Evolutionary conservation across 2,888 invertebrate genomes (phyloP).

Genomic region (Elysia crispata): DNA sequence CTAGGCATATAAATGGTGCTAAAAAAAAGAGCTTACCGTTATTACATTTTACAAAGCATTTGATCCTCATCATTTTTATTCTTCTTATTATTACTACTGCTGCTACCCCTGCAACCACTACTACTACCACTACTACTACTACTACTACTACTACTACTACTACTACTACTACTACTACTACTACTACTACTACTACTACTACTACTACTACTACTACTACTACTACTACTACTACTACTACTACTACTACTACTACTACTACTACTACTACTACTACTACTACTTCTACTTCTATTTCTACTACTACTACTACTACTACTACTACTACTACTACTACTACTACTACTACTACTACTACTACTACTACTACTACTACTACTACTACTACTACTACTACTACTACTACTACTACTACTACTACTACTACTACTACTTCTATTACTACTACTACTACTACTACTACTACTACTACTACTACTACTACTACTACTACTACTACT

Average conservation of each 20-base stretch:
- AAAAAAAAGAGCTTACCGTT: too few relatives aligned
- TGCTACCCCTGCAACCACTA: too few relatives aligned
- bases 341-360: constrained; percentile 17
- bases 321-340: not conserved
- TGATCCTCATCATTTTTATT: too few relatives aligned
- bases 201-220: constrained; percentile 15
- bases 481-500: too few relatives aligned
- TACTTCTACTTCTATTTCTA: too few relatives aligned
- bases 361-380: constrained; percentile 18
- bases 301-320: too few relatives aligned
- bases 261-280: constrained; percentile 11
- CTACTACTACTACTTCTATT: constrained; percentile 11
- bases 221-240: constrained; percentile 20
- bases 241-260: constrained; percentile 19
- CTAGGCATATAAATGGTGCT: too few relatives aligned
- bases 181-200: constrained; percentile 27
- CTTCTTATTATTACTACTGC: too few relatives aligned
- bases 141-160: constrained; percentile 31
- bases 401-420: not conserved
- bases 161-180: constrained; percentile 25
- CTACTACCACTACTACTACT: too few relatives aligned
- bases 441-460: too few relatives aligned
- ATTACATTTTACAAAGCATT: too few relatives aligned
- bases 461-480: too few relatives aligned
- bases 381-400: constrained; percentile 3